Conservation (phyloP, 23 tunicate species). For the Styela plicata region DNA sequence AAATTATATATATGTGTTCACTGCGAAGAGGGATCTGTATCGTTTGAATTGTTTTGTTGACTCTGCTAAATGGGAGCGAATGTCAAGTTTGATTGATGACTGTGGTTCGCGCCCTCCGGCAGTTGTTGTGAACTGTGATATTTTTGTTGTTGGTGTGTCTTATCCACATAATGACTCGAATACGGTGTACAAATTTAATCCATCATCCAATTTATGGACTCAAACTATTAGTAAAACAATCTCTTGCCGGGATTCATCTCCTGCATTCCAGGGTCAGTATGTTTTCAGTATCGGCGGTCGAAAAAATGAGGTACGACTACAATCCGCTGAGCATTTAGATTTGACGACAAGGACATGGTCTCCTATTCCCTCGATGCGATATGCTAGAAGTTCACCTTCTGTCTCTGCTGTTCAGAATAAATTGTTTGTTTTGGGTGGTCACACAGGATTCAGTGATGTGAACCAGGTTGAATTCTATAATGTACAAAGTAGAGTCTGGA, state of each 20-base stretch:
- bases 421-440: not conserved
- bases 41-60: not conserved
- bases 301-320: not conserved
- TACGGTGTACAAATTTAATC: not conserved
- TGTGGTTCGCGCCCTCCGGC: not conserved
- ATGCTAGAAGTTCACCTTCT: not conserved
- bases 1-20: not conserved
- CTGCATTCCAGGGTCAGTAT: not conserved
- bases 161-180: not conserved
- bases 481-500: not conserved
- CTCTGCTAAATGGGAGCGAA: not conserved
- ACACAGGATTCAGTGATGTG: not conserved
- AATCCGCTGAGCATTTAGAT: not conserved
- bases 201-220: not conserved
- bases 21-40: not conserved
- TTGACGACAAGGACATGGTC: not conserved
- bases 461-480: not conserved
- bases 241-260: not conserved
- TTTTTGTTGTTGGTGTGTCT: not conserved
- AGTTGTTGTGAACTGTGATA: not conserved
- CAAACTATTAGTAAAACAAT: not conserved
- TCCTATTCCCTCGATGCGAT: not conserved
- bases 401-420: not conserved
- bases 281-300: not conserved
- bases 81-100: not conserved